Percentiles rank a stretch among this genome's conserved stretches.
Evolutionary conservation across 2,888 invertebrate species (phyloP).

Genomic region (Scrobipalpa atriplicella): DNA sequence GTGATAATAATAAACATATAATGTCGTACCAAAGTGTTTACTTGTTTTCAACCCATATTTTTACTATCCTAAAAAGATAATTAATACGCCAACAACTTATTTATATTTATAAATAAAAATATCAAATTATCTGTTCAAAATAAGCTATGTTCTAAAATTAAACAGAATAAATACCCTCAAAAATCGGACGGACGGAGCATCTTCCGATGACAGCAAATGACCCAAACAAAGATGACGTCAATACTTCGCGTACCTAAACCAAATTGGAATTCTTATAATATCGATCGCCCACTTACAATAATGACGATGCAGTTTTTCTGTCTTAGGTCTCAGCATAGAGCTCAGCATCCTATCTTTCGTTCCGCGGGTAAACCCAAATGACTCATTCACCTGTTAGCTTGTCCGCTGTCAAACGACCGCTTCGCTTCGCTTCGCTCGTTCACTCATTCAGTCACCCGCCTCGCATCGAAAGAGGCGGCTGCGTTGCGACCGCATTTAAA

Average conservation of each 20-base stretch:
- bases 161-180: no score
- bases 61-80: no score
- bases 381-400: slow-evolving; percentile 13
- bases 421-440: slow-evolving; percentile 1
- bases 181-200: no score
- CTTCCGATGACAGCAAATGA: no score
- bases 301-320: background rate
- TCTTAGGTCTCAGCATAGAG: background rate
- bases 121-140: no score
- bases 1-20: background rate
- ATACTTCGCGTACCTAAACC: no score
- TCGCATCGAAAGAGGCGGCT: background rate
- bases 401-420: background rate
- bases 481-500: slow-evolving; percentile 12
- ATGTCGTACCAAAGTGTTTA: background rate
- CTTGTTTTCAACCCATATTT: background rate
- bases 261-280: no score
- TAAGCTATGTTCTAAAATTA: no score
- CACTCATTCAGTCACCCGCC: slow-evolving; percentile 22
- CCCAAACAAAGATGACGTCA: no score
- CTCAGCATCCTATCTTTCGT: background rate
- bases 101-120: no score
- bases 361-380: slow-evolving; percentile 9
- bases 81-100: no score
- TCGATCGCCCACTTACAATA: background rate